phyloP scores from a whole-genome alignment of 2,888 invertebrate genomes.

The Phanerotoma sp. region DNA sequence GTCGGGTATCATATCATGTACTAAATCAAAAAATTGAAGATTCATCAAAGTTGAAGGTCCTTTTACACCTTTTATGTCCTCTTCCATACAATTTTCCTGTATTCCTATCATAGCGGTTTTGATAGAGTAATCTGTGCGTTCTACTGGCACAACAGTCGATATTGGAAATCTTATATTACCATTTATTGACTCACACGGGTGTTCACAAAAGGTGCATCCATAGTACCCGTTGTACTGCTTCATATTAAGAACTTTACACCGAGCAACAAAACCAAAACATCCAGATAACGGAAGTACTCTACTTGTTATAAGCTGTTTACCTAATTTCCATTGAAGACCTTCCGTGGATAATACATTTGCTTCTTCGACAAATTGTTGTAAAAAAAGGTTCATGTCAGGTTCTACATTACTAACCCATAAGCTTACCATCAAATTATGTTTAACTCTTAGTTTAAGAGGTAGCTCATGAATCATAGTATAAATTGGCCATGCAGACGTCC shows the following conservation, averaged over 20 bases:
- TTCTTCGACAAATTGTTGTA: conserved; percentile 22
- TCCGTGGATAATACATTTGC: conserved; percentile 10
- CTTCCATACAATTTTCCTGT: background rate
- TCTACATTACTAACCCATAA: conserved; percentile 22
- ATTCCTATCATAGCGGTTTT: conserved; percentile 1
- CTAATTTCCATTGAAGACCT: conserved; percentile 20
- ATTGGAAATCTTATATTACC: conserved; percentile 18
- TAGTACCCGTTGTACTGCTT: conserved; percentile 29
- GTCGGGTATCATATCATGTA: conserved; percentile 11
- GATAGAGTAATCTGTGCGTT: conserved; percentile 11
- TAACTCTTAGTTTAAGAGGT: conserved; percentile 1
- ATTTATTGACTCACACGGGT: conserved; percentile 14
- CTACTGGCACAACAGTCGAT: background rate
- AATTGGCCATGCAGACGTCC: background rate
- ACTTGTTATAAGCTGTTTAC: conserved; percentile 6
- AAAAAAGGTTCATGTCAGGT: conserved; percentile 23
- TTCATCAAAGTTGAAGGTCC: conserved; percentile 23
- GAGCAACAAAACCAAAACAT: conserved; percentile 27
- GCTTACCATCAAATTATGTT: conserved; percentile 23
- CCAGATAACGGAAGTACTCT: conserved; percentile 14
- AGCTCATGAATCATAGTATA: background rate
- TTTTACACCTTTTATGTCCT: conserved; percentile 9
- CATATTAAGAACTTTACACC: conserved; percentile 28
- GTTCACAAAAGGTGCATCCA: conserved; percentile 30
- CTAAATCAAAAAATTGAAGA: conserved; percentile 21